These are phyloP conservation scores for Maconellicoccus hirsutus DNA, from an alignment of 1,140 invertebrate genomes.

Conservation along the genomic window DNA sequence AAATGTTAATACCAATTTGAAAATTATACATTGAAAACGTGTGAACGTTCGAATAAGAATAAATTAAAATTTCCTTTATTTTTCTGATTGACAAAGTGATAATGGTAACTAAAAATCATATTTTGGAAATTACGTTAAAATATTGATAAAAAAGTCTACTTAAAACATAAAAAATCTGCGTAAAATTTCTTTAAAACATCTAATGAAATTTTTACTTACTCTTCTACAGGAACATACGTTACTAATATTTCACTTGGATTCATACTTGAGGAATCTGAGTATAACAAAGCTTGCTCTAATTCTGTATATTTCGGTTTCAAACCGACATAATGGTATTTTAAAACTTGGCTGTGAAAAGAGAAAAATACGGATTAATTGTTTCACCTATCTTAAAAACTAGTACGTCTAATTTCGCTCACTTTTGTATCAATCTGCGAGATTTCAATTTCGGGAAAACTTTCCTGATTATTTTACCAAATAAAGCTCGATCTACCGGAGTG, in stretches of 20 bases:
- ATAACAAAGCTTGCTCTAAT: constrained; percentile 11
- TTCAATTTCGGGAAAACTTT: constrained; percentile 16
- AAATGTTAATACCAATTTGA: no score
- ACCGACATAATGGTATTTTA: constrained; percentile 6
- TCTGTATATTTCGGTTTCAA: constrained; percentile 5
- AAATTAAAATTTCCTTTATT: constrained; percentile 9
- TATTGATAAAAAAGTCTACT: not conserved
- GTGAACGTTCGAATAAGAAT: no score
- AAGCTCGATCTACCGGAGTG: constrained; percentile 5
- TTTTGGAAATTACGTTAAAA: not conserved
- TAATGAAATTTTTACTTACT: not conserved
- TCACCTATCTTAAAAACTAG: not conserved
- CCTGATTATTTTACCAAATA: constrained; percentile 12
- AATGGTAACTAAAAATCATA: not conserved
- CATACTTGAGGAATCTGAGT: not conserved
- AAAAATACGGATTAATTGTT: not conserved
- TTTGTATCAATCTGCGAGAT: constrained; percentile 14
- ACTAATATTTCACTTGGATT: constrained; percentile 10
- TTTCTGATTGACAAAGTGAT: not conserved
- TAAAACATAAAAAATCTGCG: not conserved
- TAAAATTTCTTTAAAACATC: not conserved
- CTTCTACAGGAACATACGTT: not conserved
- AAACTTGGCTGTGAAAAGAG: not conserved
- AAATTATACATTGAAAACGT: no score
- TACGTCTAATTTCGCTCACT: not conserved